These are phyloP conservation scores for Pteropus alecto DNA, from an alignment of 2,113 vertebrate species.

Conservation along the genomic window DNA sequence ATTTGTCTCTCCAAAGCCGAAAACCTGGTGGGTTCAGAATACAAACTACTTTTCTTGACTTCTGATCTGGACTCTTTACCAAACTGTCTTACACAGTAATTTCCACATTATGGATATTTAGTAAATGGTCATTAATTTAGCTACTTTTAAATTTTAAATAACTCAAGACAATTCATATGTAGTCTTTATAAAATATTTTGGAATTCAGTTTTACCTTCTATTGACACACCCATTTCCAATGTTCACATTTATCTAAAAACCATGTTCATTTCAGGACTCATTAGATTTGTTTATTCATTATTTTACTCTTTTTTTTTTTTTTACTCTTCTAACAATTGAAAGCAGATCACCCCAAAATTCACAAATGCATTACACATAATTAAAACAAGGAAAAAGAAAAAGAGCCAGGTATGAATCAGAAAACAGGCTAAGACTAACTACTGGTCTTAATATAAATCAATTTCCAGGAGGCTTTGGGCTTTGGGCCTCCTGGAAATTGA, in stretches of 20 bases:
- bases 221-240: neutral
- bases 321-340: neutral
- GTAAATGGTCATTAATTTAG: neutral
- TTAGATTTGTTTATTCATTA: neutral
- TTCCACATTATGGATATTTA: neutral
- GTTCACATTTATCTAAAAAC: neutral
- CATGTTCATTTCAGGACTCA: neutral
- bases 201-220: neutral
- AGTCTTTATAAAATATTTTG: neutral
- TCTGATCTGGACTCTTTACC: neutral
- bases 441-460: conserved; percentile 11
- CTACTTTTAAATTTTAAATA: neutral
- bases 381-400: neutral
- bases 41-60: neutral
- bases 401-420: neutral
- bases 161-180: neutral
- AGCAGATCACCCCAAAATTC: neutral
- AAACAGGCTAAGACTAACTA: neutral
- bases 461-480: neutral
- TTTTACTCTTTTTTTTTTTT: neutral
- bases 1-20: neutral
- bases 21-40: neutral
- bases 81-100: neutral
- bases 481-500: neutral
- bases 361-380: neutral